Conservation (phyloP, 2,113 vertebrate species). For the Puntigrus tetrazona region DNA sequence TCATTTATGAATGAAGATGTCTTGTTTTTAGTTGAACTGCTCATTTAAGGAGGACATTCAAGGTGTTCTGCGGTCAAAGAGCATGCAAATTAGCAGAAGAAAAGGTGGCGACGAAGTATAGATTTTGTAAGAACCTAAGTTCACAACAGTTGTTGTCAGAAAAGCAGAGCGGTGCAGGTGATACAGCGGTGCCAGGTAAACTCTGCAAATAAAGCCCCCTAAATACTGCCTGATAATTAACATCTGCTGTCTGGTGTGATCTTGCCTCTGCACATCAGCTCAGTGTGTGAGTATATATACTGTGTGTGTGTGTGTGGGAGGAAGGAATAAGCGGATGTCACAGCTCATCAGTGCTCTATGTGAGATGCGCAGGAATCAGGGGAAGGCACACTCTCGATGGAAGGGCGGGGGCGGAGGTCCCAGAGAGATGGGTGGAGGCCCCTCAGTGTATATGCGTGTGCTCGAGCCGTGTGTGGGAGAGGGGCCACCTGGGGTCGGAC, state of each 20-base stretch:
- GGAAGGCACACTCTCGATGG: constrained; percentile 31
- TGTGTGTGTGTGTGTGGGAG: constrained; percentile 38
- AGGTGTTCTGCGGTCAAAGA: not conserved
- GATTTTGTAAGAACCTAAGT: not conserved
- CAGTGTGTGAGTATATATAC: constrained; percentile 33
- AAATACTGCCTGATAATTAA: constrained; percentile 53
- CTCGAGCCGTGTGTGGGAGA: constrained; percentile 18
- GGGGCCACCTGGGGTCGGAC: constrained; percentile 40
- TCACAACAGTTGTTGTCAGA: not conserved
- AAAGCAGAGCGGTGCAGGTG: constrained; percentile 20
- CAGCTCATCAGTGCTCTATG: constrained; percentile 51
- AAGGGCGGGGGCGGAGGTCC: constrained; percentile 34
- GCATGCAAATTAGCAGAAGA: not conserved
- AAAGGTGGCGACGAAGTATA: not conserved
- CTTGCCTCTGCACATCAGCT: constrained; percentile 39
- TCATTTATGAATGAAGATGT: not conserved
- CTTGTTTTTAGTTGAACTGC: not conserved
- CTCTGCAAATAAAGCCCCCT: constrained; percentile 27
- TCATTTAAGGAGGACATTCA: not conserved
- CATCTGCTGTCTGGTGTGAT: constrained; percentile 55
- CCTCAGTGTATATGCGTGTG: constrained; percentile 13
- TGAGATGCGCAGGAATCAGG: constrained; percentile 41
- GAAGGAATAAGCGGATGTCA: constrained; percentile 52
- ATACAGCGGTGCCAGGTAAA: constrained; percentile 5
- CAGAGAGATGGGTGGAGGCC: constrained; percentile 36